Evolutionary conservation across 2,113 vertebrate species (phyloP), one percentile per base, ranked within the genome.

Genomic region (Neopipo cinnamomea): DNA sequence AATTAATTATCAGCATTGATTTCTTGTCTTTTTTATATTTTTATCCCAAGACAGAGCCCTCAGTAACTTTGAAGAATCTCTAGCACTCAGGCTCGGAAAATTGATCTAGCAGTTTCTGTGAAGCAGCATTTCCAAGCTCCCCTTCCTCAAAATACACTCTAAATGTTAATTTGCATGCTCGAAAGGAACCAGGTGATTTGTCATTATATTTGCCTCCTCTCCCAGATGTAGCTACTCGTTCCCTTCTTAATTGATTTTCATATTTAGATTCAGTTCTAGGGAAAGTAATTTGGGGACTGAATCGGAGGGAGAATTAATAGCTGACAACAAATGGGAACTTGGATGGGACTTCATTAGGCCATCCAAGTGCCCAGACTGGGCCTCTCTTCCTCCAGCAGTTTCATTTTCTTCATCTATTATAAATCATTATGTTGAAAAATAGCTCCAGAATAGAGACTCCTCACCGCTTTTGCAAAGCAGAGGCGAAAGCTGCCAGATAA

Each of bases 1-100:
- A 94, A 96, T 96, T 95, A 96, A 96, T 97, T 92, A 94, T 88
- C 67, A 91, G 90, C 88, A 87, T 96, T 85, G 97, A 93, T 95
- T 94, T 94, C 91, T 95, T 96, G 59, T 82, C 88, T 85, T 76
- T 87, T 88, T 92, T 71, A 84, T 95, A 87, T 95, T 97, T 96
- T 95, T 89, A 95, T 93, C 88, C 81, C 6, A 22, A 78, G 88
- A 92, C 74, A 75, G 90, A 85, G 61, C 55, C 85, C 77, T 92
- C 21, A 1, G 88, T 70, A 80, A 78, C 79, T 91, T 61, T 52
- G 91, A 94, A 91, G 95, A 95, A 84, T 85, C 90, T 87, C 58
- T 37, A 77, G 56, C 50, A 52, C 50, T 86, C 42, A 33, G 87
- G 50, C 85, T 96, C 19, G 20, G 93, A 92, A 96, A 94, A 96